Evolutionary conservation across 2,113 vertebrate species (phyloP).

Genomic region (Bucco capensis): DNA sequence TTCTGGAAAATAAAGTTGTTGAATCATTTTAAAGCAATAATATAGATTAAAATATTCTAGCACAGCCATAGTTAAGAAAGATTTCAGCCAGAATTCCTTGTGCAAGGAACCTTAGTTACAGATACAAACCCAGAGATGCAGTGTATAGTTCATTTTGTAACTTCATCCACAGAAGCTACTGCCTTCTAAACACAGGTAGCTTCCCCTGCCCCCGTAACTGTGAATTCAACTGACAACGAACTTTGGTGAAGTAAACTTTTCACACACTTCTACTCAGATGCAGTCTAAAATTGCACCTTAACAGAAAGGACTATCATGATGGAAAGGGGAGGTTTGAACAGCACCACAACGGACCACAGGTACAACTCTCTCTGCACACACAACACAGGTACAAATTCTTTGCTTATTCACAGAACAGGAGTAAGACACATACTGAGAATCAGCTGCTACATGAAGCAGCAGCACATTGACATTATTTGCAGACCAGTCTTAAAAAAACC

Average conservation of each 20-base stretch:
- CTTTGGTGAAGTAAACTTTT: neutral
- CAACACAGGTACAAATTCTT: neutral
- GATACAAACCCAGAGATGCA: neutral
- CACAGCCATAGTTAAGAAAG: neutral
- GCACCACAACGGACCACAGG: neutral
- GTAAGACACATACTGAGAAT: neutral
- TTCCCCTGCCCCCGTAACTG: neutral
- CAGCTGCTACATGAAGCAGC: neutral
- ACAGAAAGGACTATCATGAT: neutral
- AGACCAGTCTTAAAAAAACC: neutral
- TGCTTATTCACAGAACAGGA: neutral
- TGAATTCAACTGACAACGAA: neutral
- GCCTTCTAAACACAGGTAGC: neutral
- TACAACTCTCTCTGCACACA: neutral
- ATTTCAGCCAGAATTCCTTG: neutral
- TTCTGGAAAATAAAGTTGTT: neutral
- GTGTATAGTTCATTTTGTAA: rapidly evolving
- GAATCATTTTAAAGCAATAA: neutral
- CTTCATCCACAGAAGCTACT: neutral
- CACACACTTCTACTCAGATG: neutral
- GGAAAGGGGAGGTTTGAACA: neutral
- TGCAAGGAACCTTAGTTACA: neutral
- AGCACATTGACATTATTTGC: neutral
- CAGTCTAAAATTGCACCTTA: neutral
- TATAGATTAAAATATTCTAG: no score